Percentiles rank a stretch among this genome's conserved stretches.
Conservation (phyloP, 2,113 vertebrate species). For the Loxodonta africana region DNA sequence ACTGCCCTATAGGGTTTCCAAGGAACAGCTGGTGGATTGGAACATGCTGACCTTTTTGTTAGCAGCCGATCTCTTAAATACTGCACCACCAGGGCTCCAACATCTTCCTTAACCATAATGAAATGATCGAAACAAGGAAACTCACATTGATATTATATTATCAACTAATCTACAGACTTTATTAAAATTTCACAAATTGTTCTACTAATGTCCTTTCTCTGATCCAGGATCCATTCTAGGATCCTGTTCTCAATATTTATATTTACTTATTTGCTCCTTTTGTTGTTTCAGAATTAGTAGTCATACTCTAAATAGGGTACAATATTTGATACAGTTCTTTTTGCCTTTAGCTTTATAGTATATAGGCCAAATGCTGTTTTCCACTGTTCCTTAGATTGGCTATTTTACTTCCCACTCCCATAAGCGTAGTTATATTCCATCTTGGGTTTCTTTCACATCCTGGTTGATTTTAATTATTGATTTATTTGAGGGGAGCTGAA, state of each 20-base stretch:
- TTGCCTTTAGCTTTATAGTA: not conserved
- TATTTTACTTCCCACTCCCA: not conserved
- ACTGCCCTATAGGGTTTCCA: too few relatives aligned
- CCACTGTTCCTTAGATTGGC: not conserved
- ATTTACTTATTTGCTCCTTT: not conserved
- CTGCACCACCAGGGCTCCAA: too few relatives aligned
- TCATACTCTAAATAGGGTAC: not conserved
- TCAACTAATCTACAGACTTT: not conserved
- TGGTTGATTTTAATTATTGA: not conserved
- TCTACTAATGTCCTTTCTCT: not conserved
- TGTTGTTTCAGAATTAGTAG: not conserved
- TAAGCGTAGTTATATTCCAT: not conserved
- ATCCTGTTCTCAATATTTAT: not conserved
- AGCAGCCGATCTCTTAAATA: too few relatives aligned
- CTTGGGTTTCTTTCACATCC: not conserved
- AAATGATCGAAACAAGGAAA: not conserved
- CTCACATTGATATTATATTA: not conserved
- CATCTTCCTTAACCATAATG: not conserved
- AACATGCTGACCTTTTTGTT: too few relatives aligned
- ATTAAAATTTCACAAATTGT: not conserved
- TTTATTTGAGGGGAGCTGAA: not conserved
- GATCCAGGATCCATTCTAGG: not conserved
- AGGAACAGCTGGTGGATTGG: too few relatives aligned
- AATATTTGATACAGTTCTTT: not conserved
- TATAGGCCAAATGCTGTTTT: not conserved